Base-by-base conservation (phyloP, 2,888 invertebrate species). In the Sisyra terminalis region DNA sequence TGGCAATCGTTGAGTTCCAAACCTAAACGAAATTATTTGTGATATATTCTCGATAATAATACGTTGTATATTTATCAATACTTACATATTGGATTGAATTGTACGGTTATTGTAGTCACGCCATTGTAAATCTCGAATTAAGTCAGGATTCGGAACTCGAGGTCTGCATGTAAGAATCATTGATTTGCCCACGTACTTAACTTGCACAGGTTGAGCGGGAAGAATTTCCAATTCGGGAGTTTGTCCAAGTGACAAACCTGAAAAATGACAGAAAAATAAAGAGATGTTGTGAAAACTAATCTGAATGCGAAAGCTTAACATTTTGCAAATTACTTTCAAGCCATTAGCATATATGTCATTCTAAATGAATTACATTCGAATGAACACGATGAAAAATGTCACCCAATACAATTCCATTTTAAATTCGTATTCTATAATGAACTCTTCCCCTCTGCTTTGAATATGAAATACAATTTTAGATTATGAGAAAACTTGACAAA, bases 81-180 rank as follows among this genome's bases (percentile, higher is more conserved):
- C 76, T 74, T 62, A 79, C 79, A 68, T 66, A 50, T 70, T 72
- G 49, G 71, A 71, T 50, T 77, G 73, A 53, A 86, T 83, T 45
- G 73, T 71, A 48, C 71, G 68, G 53, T 78, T 75, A 47, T 70
- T 67, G 37, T 79, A 77, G 58, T 86, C 85, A 49, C 75, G 70
- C 89, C 89, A 89, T 55, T 81, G 76, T 36, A 87, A 71, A 53
- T 84, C 75, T 24, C 74, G 71, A 43, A 87, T 73, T 31, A 83
- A 66, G 6, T 65, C 64, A 2, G 73, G 67, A 52, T 85, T 74
- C 1, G 73, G 71, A 2, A 79, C 82, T 40, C 71, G 72, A 3
- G 83, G 78, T 51, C 74, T 73, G 58, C 88, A 89, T 4, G 86
- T 85, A 48, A 89, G 65, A 40, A 85, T 75, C 44, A 85, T 70